Conservation (phyloP, 2,113 vertebrate species). For the Pangasianodon hypophthalmus region DNA sequence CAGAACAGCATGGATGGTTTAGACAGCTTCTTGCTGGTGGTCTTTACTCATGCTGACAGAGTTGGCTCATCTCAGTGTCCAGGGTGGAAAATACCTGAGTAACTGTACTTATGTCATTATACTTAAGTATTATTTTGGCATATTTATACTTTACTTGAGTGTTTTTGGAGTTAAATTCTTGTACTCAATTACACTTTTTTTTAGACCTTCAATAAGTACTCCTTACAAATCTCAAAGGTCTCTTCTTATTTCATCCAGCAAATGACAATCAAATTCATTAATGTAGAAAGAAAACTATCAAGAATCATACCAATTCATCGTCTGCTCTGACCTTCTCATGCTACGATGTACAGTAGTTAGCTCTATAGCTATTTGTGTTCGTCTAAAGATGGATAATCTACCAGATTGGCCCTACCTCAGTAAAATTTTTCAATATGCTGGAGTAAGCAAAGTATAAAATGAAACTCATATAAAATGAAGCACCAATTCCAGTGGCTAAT, state of each 20-base stretch:
- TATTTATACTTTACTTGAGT: not conserved
- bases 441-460: too few relatives aligned
- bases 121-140: not conserved
- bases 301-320: too few relatives aligned
- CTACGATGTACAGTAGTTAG: not conserved
- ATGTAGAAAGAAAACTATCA: not conserved
- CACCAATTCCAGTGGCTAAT: too few relatives aligned
- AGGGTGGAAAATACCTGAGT: not conserved
- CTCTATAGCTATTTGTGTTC: not conserved
- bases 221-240: too few relatives aligned
- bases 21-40: slow-evolving; percentile 9
- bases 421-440: too few relatives aligned
- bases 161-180: not conserved
- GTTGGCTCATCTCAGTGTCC: not conserved
- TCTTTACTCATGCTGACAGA: not conserved
- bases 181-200: too few relatives aligned
- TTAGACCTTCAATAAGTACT: too few relatives aligned
- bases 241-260: too few relatives aligned
- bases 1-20: not conserved
- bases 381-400: not conserved
- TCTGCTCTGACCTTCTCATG: too few relatives aligned
- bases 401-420: too few relatives aligned
- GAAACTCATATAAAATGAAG: too few relatives aligned
- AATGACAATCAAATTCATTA: too few relatives aligned
- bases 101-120: not conserved